Percentiles rank a stretch among this genome's conserved stretches.
phyloP scores from a whole-genome alignment of 2,888 invertebrate genomes.

The Meganola albula region DNA sequence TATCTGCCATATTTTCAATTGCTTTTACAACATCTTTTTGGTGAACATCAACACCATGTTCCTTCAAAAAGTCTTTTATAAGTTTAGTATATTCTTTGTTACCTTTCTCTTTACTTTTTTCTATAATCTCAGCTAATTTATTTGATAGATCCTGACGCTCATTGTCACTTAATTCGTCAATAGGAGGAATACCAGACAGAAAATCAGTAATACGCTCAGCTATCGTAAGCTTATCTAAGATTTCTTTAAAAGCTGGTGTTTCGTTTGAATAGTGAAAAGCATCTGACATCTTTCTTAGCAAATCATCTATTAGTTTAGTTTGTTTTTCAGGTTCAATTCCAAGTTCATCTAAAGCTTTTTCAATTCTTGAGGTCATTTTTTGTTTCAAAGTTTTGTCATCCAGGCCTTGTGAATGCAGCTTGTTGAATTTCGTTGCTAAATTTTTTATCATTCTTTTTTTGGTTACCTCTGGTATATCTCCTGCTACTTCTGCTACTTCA shows the following conservation, averaged over 20 bases:
- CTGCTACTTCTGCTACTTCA: slow-evolving; percentile 6
- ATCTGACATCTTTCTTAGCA: slow-evolving; percentile 12
- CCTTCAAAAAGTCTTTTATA: slow-evolving; percentile 8
- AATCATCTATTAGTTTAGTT: slow-evolving; percentile 11
- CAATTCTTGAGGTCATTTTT: slow-evolving; percentile 13
- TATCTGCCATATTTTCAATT: slow-evolving; percentile 2
- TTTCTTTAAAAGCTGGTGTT: background rate
- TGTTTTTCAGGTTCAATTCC: slow-evolving; percentile 4
- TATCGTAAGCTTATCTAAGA: no score
- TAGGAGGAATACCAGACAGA: no score
- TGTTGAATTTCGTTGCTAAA: slow-evolving; percentile 24
- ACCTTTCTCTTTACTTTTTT: slow-evolving; percentile 2
- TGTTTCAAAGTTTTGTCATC: slow-evolving; percentile 14
- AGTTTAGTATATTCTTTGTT: slow-evolving; percentile 7
- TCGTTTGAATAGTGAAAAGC: slow-evolving; percentile 2
- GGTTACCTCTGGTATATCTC: slow-evolving; percentile 1
- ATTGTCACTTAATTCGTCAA: no score
- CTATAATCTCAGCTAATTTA: background rate
- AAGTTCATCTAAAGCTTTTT: slow-evolving; percentile 7
- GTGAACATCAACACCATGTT: slow-evolving; percentile 4
- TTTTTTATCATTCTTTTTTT: slow-evolving; percentile 9
- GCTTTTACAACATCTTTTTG: slow-evolving; percentile 2
- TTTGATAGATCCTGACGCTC: slow-evolving; percentile 11
- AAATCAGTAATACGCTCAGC: slow-evolving; percentile 8
- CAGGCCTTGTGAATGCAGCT: slow-evolving; percentile 14